Conservation (phyloP, 1,140 invertebrate genomes). For the Penaeus chinensis region DNA sequence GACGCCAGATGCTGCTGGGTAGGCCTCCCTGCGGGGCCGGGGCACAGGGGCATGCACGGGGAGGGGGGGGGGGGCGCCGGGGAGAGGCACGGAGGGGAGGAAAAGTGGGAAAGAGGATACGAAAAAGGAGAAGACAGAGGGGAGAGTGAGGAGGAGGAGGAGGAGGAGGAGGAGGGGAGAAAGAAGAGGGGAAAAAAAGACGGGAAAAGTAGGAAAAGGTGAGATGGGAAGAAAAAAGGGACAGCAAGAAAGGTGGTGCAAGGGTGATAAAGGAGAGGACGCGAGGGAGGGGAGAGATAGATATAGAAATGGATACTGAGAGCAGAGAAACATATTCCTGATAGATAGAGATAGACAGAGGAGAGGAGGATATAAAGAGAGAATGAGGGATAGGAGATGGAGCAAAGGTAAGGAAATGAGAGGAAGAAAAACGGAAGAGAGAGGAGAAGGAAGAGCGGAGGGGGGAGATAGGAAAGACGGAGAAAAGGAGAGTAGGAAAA, state of each 20-base stretch:
- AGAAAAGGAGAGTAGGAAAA: neutral
- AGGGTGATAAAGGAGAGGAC: too few species aligned
- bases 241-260: too few species aligned
- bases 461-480: neutral
- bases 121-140: neutral
- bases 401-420: neutral
- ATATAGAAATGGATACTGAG: too few species aligned
- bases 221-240: neutral
- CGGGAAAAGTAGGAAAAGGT: neutral
- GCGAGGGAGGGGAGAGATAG: too few species aligned
- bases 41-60: too few species aligned
- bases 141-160: neutral
- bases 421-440: neutral
- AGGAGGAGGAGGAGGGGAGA: neutral
- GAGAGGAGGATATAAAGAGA: too few species aligned
- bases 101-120: neutral
- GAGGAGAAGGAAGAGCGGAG: neutral
- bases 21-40: too few species aligned
- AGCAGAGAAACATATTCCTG: too few species aligned
- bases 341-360: too few species aligned
- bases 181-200: neutral
- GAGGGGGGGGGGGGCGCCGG: too few species aligned
- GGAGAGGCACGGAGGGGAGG: neutral
- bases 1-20: too few species aligned
- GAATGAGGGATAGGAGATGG: neutral